Evolutionary conservation across 2,888 invertebrate species (phyloP).

Genomic region (Oligia latruncula): DNA sequence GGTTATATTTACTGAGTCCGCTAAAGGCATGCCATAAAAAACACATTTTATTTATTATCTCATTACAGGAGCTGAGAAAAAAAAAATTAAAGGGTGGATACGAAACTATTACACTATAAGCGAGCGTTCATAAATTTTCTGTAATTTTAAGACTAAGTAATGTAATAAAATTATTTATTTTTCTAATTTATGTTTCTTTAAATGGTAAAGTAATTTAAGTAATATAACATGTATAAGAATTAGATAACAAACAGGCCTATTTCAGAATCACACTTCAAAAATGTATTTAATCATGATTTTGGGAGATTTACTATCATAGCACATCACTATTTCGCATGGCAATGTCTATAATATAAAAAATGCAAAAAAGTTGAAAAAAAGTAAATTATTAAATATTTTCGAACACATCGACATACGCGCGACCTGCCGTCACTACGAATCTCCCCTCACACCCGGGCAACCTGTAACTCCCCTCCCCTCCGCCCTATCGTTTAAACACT

Average conservation of each 20-base stretch:
- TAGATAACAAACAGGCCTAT: neutral
- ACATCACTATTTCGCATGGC: slow-evolving; percentile 4
- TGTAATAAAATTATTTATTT: neutral
- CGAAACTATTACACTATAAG: no score
- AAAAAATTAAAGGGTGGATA: no score
- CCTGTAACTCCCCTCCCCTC: slow-evolving; percentile 85
- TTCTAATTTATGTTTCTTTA: neutral
- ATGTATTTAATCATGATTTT: rapidly evolving
- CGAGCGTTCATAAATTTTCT: neutral
- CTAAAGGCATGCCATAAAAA: neutral
- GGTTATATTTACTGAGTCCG: neutral
- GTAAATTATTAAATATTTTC: slow-evolving; percentile 16
- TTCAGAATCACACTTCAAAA: neutral
- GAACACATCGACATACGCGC: slow-evolving; percentile 66
- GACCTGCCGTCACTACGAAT: slow-evolving; percentile 73
- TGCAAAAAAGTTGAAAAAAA: neutral
- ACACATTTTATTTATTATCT: neutral
- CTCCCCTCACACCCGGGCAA: slow-evolving; percentile 82
- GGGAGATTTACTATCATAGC: neutral
- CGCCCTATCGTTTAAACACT: slow-evolving; percentile 88
- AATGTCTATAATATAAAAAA: neutral
- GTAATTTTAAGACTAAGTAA: neutral
- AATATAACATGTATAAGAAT: neutral
- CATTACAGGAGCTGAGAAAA: neutral
- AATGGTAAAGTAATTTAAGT: neutral